Evolutionary conservation across 1,140 invertebrate genomes (phyloP), one percentile per base, ranked within the genome.

Genomic region (Halesus radiatus): DNA sequence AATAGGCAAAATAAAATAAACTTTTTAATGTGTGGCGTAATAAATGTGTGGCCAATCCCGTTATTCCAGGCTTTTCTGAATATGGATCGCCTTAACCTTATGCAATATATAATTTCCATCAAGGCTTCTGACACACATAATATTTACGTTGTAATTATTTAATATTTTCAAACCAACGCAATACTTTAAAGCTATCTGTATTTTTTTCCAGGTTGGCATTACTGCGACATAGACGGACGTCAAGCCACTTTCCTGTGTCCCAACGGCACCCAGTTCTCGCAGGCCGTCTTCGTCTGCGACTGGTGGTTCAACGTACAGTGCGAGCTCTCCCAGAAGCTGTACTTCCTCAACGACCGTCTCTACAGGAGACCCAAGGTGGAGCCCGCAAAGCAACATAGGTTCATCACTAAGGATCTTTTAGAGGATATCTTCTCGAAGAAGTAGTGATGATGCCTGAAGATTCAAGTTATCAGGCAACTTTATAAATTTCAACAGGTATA

Each of bases 301-400:
- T 97, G 96, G 96, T 97, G 96, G 96, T 97, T 96, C 90, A 97
- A 97, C 88, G 95, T 97, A 3, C 90, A 94, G 58, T 97, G 96
- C 86, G 93, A 95, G 80, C 89, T 96, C 29, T 94, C 94, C 73
- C 92, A 92, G 8, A 92, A 93, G 70, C 90, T 96, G 13, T 97
- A 97, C 86, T 92, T 93, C 18, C 94, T 97, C 79, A 97, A 97
- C 88, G 95, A 94, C 20, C 89, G 96, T 70, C 91, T 97, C 1
- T 96, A 96, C 87, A 92, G 94, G 80, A 90, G 93, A 54, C 91
- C 93, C 8, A 93, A 93, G 70, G 91, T 94, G 50, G 94, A 93
- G 85, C 93, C 93, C 13, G 92, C 94, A 37, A 88, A 91, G 82
- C 94, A 94, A 0, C 95, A 96, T 87, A 91, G 95, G 76, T 89